Conservation (phyloP, 2,113 vertebrate species). For the Chauna torquata region DNA sequence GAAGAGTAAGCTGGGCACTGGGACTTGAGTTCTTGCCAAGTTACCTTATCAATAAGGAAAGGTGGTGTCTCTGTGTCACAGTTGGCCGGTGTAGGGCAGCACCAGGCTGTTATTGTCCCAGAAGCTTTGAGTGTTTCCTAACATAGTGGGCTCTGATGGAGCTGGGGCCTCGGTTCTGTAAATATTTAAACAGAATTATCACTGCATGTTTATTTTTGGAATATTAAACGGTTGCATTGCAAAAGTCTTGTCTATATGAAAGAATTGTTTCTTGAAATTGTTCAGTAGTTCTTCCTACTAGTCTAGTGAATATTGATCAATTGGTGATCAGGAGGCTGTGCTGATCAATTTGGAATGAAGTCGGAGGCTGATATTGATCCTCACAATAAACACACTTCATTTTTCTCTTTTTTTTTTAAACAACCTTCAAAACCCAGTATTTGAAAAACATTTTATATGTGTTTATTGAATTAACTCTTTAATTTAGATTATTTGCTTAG, state of each 20-base stretch:
- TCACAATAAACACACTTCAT: not conserved
- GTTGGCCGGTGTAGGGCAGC: not conserved
- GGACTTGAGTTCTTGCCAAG: not conserved
- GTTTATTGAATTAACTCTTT: not conserved
- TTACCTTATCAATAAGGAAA: not conserved
- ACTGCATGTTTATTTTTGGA: not conserved
- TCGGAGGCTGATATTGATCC: not conserved
- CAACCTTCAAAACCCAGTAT: not conserved
- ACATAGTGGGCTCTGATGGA: not conserved
- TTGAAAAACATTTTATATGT: not conserved
- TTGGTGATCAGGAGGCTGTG: not conserved
- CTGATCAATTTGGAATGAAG: not conserved
- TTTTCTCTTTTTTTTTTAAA: not conserved
- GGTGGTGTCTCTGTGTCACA: not conserved
- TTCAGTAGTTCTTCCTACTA: not conserved
- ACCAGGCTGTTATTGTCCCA: not conserved
- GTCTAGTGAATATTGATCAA: not conserved
- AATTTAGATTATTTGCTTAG: not conserved
- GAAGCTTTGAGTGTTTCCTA: not conserved
- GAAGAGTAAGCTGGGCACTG: not conserved
- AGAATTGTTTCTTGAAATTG: not conserved
- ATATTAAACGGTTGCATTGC: not conserved
- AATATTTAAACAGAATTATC: conserved; percentile 9
- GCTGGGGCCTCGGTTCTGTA: not conserved
- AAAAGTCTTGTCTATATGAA: not conserved